phyloP scores from a whole-genome alignment of 1,140 invertebrate genomes.

The Heterodera schachtii region DNA sequence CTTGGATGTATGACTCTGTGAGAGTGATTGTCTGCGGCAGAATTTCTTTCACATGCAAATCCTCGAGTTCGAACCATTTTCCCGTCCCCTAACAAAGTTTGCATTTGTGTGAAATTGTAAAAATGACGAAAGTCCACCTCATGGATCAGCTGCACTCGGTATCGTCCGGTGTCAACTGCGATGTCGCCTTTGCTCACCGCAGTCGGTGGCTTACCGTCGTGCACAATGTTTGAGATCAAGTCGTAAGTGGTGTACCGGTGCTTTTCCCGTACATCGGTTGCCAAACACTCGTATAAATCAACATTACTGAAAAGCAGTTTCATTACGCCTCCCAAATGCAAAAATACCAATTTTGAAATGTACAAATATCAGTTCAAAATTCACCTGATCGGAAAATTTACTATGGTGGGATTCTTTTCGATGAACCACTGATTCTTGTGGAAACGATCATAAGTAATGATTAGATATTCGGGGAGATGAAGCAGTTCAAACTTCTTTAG shows the following conservation, averaged over 20 bases:
- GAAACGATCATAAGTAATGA: conserved; percentile 91
- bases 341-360: too few species aligned
- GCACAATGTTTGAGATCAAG: conserved; percentile 94
- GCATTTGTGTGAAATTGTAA: not conserved
- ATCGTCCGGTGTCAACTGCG: conserved; percentile 74
- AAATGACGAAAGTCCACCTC: conserved; percentile 73
- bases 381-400: conserved; percentile 97
- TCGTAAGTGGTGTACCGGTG: conserved; percentile 87
- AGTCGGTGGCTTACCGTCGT: conserved; percentile 84
- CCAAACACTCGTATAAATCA: conserved; percentile 93
- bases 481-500: conserved; percentile 95
- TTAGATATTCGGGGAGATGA: conserved; percentile 90
- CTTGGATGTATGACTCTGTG: conserved; percentile 96
- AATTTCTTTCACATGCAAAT: conserved; percentile 96
- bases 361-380: not conserved
- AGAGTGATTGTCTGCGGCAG: conserved; percentile 98
- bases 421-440: conserved; percentile 98
- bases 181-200: conserved; percentile 25
- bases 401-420: conserved; percentile 99
- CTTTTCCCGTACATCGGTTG: conserved; percentile 68
- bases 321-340: too few species aligned
- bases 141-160: conserved; percentile 91
- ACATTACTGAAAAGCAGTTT: conserved; percentile 76
- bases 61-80: conserved; percentile 93
- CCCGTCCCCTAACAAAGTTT: conserved; percentile 71